Conservation (phyloP, 2,888 invertebrate species). For the Dryobota labecula region DNA sequence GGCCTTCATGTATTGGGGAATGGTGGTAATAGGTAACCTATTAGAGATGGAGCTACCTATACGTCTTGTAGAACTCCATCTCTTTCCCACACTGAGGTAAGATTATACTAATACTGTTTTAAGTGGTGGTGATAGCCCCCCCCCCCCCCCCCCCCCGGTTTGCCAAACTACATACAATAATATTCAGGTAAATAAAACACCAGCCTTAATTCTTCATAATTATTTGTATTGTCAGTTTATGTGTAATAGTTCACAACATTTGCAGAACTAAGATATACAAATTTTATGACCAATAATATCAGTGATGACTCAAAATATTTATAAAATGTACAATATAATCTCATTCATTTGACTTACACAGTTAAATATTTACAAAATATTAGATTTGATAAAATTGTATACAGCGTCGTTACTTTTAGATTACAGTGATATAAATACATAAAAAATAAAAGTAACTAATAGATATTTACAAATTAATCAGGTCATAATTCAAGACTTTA, state of each 20-base stretch:
- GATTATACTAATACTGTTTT: no score
- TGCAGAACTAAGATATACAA: constrained; percentile 89
- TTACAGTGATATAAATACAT: constrained; percentile 89
- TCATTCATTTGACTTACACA: constrained; percentile 87
- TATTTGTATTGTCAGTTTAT: constrained; percentile 90
- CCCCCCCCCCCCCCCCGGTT: no score
- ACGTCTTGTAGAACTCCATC: no score
- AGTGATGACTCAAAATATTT: constrained; percentile 88
- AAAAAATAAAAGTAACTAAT: constrained; percentile 87
- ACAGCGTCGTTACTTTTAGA: constrained; percentile 87
- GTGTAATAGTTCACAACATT: constrained; percentile 89
- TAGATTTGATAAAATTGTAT: constrained; percentile 89
- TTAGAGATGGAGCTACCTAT: no score
- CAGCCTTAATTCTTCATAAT: constrained; percentile 76
- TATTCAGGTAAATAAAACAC: constrained; percentile 62
- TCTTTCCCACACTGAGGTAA: no score
- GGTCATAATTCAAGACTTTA: constrained; percentile 80
- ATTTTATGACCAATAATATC: constrained; percentile 84
- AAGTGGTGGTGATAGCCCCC: no score
- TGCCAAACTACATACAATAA: no score
- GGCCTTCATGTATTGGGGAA: no score
- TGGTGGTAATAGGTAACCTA: no score
- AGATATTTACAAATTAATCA: constrained; percentile 87
- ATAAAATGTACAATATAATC: constrained; percentile 91
- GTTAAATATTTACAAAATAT: constrained; percentile 90